Evolutionary conservation across 2,113 vertebrate species (phyloP), one percentile per base, ranked within the genome.

Genomic region (Neogale vison): DNA sequence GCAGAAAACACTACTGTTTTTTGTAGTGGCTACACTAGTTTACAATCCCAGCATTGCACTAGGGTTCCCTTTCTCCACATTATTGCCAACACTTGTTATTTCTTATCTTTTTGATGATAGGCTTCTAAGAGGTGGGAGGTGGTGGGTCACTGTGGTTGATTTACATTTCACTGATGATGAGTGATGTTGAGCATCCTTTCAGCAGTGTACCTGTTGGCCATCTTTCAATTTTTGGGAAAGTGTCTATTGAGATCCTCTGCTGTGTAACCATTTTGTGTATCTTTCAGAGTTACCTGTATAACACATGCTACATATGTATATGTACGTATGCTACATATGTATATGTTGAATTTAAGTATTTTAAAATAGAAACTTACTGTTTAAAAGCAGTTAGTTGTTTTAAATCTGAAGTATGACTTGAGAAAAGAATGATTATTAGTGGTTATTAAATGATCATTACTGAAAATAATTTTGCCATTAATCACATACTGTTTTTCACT

Each of bases 361-460:
- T 89, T 74, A 21, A 71, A 81, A 76, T 29, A 24, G 72, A 76
- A 86, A 34, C 13, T 17, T 84, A 42, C 21, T 89, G 11, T 81
- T 67, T 77, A 59, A 47, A 67, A 79, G 42, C 52, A n/a, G 45
- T 52, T 34, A 87, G 11, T 88, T 59, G 8, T 92, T 59, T 94
- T 45, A 71, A 76, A n/a, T 69, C 29, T 63, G 45, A 89, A 81
- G 11, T 59, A 59, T 18, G 31, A 52, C 23, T 71, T 57, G 42
- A 81, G 86, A 88, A 95, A 96, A 83, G 36, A 94, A 36, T 52
- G 21, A 81, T 92, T 31, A 79, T 65, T 34, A 57, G 21, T 82
- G 42, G 65, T 83, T 42, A 82, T 82, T 65, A 50, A 84, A 24
- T 23, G 71, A 52, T 26, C 55, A 13, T 74, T 69, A 50, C 84